Conservation (phyloP, 2,113 vertebrate genomes). For the Serinus canaria region DNA sequence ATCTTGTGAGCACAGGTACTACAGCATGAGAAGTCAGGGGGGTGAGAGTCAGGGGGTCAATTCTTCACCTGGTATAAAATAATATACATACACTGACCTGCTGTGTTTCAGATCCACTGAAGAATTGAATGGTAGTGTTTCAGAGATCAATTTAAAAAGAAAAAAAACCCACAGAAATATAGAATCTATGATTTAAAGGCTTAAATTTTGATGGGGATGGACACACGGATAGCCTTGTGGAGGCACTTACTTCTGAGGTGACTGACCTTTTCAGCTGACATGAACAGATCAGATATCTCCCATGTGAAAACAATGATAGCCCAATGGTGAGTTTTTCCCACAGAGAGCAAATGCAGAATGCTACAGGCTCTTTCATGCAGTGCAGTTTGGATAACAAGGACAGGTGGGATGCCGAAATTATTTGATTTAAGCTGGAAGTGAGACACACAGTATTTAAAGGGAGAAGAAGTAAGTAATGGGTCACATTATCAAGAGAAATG, state of each 20-base stretch:
- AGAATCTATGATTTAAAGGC: neutral
- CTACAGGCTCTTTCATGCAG: neutral
- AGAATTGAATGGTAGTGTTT: neutral
- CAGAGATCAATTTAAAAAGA: neutral
- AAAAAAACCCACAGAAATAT: neutral
- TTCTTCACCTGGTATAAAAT: neutral
- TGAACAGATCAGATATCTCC: neutral
- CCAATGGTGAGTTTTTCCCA: neutral
- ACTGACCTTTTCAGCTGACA: neutral
- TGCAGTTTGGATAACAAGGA: neutral
- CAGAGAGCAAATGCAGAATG: neutral
- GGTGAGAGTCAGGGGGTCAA: neutral
- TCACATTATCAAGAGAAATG: neutral
- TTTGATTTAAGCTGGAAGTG: neutral
- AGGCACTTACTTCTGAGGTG: neutral
- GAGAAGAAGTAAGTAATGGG: neutral
- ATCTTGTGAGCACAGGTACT: neutral
- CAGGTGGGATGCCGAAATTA: neutral
- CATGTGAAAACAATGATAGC: neutral
- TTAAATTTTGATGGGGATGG: neutral
- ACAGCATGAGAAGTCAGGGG: neutral
- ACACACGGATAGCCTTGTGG: neutral
- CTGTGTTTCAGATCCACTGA: neutral
- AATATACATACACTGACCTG: neutral
- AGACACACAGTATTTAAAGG: neutral